These are phyloP conservation scores for Caenorhabditis remanei DNA, from an alignment of 1,140 invertebrate species.

Conservation along the genomic window DNA sequence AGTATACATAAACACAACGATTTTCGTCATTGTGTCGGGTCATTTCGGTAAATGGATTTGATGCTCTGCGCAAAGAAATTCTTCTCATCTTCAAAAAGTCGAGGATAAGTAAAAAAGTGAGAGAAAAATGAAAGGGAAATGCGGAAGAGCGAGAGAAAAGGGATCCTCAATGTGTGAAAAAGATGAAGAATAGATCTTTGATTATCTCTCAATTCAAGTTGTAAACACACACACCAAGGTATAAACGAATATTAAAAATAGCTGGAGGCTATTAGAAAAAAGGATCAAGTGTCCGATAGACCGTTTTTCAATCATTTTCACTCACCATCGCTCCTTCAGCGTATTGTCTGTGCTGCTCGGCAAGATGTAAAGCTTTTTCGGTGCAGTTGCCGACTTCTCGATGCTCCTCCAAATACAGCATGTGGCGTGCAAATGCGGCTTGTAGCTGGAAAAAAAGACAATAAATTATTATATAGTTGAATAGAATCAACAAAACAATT, in stretches of 20 bases:
- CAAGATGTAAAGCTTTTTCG: constrained; percentile 61
- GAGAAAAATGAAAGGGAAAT: not conserved
- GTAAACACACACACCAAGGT: constrained; percentile 80
- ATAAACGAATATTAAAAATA: constrained; percentile 85
- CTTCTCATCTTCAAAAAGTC: constrained; percentile 17
- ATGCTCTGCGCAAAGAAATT: constrained; percentile 16
- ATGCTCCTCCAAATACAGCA: constrained; percentile 77
- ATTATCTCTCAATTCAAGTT: constrained; percentile 43
- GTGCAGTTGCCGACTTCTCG: constrained; percentile 75
- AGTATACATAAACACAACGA: constrained; percentile 55
- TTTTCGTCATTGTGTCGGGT: constrained; percentile 52
- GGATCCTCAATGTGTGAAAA: constrained; percentile 45
- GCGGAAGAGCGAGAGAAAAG: not conserved
- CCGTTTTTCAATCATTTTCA: constrained; percentile 82
- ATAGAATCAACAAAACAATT: not conserved
- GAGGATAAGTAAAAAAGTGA: constrained; percentile 17
- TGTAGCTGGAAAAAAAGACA: constrained; percentile 75
- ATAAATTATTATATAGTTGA: constrained; percentile 37
- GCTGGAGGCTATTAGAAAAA: constrained; percentile 81
- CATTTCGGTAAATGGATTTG: constrained; percentile 48
- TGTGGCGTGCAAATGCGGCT: constrained; percentile 76
- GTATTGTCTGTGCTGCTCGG: constrained; percentile 68
- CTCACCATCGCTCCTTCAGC: constrained; percentile 79
- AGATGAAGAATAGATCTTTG: constrained; percentile 34
- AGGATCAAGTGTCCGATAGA: constrained; percentile 80